Evolutionary conservation across 2,888 invertebrate species (phyloP), one percentile per base, ranked within the genome.

Genomic region (Zygogramma bicolorata): DNA sequence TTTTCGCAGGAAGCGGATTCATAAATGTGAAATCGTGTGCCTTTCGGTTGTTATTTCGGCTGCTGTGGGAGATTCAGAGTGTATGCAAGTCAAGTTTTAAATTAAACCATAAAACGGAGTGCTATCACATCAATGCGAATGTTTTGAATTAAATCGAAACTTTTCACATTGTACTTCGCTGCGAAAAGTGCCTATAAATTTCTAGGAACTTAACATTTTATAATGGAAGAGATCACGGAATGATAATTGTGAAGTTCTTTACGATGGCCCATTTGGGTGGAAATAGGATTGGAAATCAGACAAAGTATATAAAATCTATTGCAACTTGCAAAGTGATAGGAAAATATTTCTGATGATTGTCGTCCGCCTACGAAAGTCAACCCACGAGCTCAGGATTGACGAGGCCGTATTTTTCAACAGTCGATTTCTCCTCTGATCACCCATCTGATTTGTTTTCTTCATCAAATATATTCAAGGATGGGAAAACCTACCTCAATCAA

Each of bases 1-100:
- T 53, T 53, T 53, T 53, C 53, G 27, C 53, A 53, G 53, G 53
- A 53, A 53, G 53, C 53, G 53, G 53, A 53, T 53, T 53, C 53
- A 53, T 53, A 53, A 53, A 53, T 53, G 53, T 25, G 53, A 22
- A 53, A 53, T 53, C 25, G 53, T 53, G 53, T 25, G 53, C 53
- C n/a, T 53, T 53, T 53, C 53, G 53, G 53, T 53, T 53, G 53
- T 53, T 53, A 53, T 53, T 53, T 27, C 27, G 53, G 13, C 53
- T 53, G 27, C 53, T 27, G 53, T 53, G 25, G 53, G 53, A 53
- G 27, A 27, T 53, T 53, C 27, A 3, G 53, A 53, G 53, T 53
- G 25, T 53, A 53, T 53, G 53, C 53, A 53, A 53, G 53, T 53
- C 53, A 53, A 53, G 53, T 25, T 53, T 53, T 27, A 27, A 53